Evolutionary conservation across 2,113 vertebrate species (phyloP).

Genomic region (Triplophysa tibetana): DNA sequence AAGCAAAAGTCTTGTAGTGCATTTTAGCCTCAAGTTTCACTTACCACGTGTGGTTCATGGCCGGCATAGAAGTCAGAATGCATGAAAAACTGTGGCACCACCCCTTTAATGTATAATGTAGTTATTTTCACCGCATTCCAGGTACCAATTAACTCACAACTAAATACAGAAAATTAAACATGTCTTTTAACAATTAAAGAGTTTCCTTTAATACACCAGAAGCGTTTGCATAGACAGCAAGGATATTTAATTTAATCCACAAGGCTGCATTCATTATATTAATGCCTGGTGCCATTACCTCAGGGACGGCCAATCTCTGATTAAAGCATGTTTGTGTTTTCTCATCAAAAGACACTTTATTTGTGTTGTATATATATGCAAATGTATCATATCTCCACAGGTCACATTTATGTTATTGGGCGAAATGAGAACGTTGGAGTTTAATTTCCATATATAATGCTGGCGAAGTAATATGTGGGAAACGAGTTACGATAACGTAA

Average conservation of each 20-base stretch:
- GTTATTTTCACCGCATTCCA: too few relatives aligned
- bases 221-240: slow-evolving; percentile 37
- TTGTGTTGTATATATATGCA: slow-evolving; percentile 56
- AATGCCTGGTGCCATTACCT: slow-evolving; percentile 24
- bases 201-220: neutral
- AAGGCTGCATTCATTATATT: slow-evolving; percentile 46
- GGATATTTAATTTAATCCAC: slow-evolving; percentile 49
- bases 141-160: too few relatives aligned
- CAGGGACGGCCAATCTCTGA: slow-evolving; percentile 37
- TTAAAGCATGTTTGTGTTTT: slow-evolving; percentile 54
- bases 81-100: too few relatives aligned
- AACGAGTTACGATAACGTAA: neutral
- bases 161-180: too few relatives aligned
- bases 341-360: slow-evolving; percentile 50
- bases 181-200: too few relatives aligned
- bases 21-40: too few relatives aligned
- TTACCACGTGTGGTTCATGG: too few relatives aligned
- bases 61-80: too few relatives aligned
- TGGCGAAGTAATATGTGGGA: neutral
- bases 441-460: slow-evolving; percentile 17
- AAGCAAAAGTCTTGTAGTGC: too few relatives aligned
- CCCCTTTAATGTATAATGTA: too few relatives aligned
- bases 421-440: slow-evolving; percentile 25
- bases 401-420: slow-evolving; percentile 32
- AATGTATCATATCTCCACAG: slow-evolving; percentile 51